Conservation (phyloP, 92 coral and sea anemone species). For the Meandrina meandrites region DNA sequence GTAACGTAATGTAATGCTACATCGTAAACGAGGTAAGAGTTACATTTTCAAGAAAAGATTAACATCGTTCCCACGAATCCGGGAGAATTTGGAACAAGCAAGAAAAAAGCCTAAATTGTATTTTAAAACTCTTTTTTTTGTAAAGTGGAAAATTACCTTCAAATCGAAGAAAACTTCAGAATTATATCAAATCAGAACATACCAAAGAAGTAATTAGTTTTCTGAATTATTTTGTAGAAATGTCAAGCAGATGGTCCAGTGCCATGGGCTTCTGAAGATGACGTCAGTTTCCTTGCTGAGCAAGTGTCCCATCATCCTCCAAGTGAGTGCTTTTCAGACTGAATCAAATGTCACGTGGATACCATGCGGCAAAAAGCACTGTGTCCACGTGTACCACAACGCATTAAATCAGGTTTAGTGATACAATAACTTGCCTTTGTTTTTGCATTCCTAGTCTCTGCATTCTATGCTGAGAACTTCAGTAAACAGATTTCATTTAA, state of each 20-base stretch:
- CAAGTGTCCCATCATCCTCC: conserved; percentile 99
- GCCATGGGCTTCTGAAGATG: conserved; percentile 92
- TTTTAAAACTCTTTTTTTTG: background rate
- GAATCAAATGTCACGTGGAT: background rate
- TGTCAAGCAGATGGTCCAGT: conserved; percentile 80
- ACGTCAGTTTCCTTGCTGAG: conserved; percentile 91
- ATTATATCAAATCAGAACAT: background rate
- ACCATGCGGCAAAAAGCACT: background rate
- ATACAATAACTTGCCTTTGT: background rate
- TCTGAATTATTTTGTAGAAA: conserved; percentile 37
- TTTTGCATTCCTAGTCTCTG: conserved; percentile 68
- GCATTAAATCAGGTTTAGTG: background rate
- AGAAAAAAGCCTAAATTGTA: background rate
- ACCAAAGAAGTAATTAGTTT: background rate
- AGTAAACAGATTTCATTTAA: conserved; percentile 78
- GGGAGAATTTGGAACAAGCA: background rate
- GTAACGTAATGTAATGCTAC: background rate
- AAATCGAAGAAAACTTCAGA: background rate
- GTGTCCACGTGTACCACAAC: background rate
- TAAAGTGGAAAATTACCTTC: too few relatives aligned
- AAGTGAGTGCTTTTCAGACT: conserved; percentile 53
- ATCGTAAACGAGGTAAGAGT: too few relatives aligned
- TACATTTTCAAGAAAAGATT: background rate
- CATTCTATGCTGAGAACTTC: conserved; percentile 89
- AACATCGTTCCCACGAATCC: background rate